Evolutionary conservation across 2,888 invertebrate species (phyloP).

Genomic region (Melinopterus prodromus): DNA sequence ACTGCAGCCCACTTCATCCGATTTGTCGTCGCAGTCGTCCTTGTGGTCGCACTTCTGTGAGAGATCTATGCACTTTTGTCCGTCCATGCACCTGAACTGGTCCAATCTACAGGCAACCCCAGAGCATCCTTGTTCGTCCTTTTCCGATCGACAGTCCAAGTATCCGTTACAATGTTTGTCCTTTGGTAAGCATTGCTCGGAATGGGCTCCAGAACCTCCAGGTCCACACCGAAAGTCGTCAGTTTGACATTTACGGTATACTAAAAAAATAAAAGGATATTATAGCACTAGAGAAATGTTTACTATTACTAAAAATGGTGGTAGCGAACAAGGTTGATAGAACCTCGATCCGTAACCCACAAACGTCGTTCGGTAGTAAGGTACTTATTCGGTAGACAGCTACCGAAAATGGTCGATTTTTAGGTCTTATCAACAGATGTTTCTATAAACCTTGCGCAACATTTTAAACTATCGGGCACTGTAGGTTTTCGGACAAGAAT

Average conservation of each 20-base stretch:
- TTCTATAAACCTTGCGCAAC: no score
- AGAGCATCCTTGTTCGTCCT: constrained; percentile 82
- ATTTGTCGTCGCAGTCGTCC: constrained; percentile 90
- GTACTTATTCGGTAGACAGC: no score
- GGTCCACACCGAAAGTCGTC: constrained; percentile 90
- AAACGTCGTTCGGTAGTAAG: no score
- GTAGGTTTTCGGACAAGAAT: no score
- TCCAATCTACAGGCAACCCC: constrained; percentile 78
- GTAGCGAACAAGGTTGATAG: no score
- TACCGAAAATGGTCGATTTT: no score
- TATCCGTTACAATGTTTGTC: constrained; percentile 92
- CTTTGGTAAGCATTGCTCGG: constrained; percentile 86
- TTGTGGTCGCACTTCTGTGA: constrained; percentile 85
- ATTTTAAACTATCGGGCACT: no score
- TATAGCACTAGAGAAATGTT: not conserved
- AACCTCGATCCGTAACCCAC: no score
- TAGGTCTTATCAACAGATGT: no score
- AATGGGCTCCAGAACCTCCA: constrained; percentile 67
- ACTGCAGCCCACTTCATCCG: constrained; percentile 92
- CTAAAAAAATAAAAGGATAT: constrained; percentile 63
- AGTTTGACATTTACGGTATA: constrained; percentile 85
- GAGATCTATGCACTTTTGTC: constrained; percentile 82
- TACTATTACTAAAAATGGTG: no score
- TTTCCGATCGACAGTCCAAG: constrained; percentile 84
- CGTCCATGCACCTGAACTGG: constrained; percentile 85